Conservation (phyloP, 2,113 vertebrate genomes). For the Sinocyclocheilus anshuiensis region DNA sequence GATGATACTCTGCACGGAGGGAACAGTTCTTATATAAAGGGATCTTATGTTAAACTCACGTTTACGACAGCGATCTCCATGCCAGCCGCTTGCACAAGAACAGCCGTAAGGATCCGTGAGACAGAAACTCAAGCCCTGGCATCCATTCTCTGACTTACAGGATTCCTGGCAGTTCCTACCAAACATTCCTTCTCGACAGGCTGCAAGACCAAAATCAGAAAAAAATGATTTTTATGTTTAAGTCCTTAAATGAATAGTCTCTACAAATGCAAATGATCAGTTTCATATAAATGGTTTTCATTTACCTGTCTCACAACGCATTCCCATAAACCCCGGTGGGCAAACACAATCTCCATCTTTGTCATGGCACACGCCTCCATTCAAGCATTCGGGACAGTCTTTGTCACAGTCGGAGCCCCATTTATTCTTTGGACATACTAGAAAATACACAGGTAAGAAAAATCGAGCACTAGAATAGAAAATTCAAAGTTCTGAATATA, state of each 20-base stretch:
- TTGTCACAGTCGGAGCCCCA: slow-evolving; percentile 87
- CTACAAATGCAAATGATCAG: too few relatives aligned
- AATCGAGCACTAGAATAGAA: background rate
- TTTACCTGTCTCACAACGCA: slow-evolving; percentile 90
- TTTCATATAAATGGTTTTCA: slow-evolving; percentile 3
- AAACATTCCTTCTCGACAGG: slow-evolving; percentile 92
- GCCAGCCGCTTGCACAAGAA: slow-evolving; percentile 93
- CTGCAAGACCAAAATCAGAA: slow-evolving; percentile 69
- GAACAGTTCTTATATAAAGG: background rate
- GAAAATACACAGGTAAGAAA: background rate
- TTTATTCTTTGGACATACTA: slow-evolving; percentile 84
- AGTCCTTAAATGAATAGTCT: background rate
- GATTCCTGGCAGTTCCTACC: slow-evolving; percentile 92
- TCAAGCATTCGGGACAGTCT: slow-evolving; percentile 90
- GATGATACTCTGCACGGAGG: background rate
- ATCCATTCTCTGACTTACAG: slow-evolving; percentile 78
- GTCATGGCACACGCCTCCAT: slow-evolving; percentile 91
- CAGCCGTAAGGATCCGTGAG: slow-evolving; percentile 93
- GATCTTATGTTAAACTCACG: slow-evolving; percentile 68
- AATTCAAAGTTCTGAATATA: background rate
- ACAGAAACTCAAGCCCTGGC: slow-evolving; percentile 89
- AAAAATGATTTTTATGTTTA: background rate
- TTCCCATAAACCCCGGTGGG: slow-evolving; percentile 96
- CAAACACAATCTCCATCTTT: slow-evolving; percentile 88
- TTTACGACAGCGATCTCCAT: slow-evolving; percentile 81